A percentile compares a stretch with the other conserved stretches of the same genome.
Evolutionary conservation across 2,888 invertebrate species (phyloP).

Genomic region (Tenthredo amoena): DNA sequence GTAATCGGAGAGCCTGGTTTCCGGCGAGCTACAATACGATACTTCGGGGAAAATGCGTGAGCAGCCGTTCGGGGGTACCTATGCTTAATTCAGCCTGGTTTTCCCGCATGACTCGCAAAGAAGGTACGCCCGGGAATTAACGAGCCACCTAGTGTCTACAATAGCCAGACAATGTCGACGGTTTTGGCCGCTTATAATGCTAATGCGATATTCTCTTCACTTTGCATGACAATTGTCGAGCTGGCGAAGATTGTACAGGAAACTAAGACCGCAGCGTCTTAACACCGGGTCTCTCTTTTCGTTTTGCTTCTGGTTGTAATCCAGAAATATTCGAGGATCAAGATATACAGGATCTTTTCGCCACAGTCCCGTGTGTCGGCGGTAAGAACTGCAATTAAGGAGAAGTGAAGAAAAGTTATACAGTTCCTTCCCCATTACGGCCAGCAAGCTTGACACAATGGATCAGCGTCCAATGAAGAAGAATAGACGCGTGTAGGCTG

Average conservation of each 20-base stretch:
- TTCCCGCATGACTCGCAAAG: slow-evolving; percentile 47
- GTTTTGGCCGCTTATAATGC: slow-evolving; percentile 76
- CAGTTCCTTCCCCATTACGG: neutral
- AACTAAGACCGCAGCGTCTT: neutral
- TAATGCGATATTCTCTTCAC: slow-evolving; percentile 73
- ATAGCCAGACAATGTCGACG: slow-evolving; percentile 71
- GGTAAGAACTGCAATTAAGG: neutral
- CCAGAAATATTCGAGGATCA: neutral
- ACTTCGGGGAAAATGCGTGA: neutral
- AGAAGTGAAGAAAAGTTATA: neutral
- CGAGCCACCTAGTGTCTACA: slow-evolving; percentile 73
- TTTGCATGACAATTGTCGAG: slow-evolving; percentile 74
- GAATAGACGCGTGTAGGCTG: slow-evolving; percentile 12
- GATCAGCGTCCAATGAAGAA: neutral
- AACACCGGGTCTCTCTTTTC: neutral
- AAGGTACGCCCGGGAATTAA: slow-evolving; percentile 65
- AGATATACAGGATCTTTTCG: neutral
- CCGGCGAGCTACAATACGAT: neutral
- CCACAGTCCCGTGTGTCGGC: neutral
- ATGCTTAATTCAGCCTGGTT: slow-evolving; percentile 28
- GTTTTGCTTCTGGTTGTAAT: neutral
- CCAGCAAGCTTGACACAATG: neutral
- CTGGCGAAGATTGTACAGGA: neutral
- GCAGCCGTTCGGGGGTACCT: neutral
- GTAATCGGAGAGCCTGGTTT: neutral